Percentiles rank a stretch among this genome's conserved stretches.
Evolutionary conservation across 2,797 vertebrate genomes (phyloP).

Genomic region (Mus spretus): DNA sequence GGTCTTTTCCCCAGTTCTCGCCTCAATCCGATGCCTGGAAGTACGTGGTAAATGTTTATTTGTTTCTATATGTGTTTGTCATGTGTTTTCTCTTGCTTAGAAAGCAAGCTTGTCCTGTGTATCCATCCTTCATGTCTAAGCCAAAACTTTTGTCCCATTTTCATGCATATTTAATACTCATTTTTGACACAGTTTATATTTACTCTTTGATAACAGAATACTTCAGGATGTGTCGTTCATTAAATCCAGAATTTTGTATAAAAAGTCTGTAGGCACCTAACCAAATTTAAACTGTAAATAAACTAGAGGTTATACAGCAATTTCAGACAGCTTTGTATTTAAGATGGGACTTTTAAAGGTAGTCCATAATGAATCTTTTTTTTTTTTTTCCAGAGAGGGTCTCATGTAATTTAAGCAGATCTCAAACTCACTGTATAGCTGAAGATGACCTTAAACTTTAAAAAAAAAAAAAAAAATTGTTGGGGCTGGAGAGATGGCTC

Average conservation of each 20-base stretch:
- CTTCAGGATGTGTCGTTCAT: conserved; percentile 10
- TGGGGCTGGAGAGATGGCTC: no score
- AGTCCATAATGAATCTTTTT: conserved; percentile 14
- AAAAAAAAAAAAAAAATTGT: no score
- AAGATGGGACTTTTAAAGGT: conserved; percentile 67
- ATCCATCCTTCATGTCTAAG: not conserved
- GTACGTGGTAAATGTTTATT: conserved; percentile 11
- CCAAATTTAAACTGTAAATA: conserved; percentile 71
- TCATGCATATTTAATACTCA: not conserved
- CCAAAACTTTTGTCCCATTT: conserved; percentile 55
- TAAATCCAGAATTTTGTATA: conserved; percentile 58
- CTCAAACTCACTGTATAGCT: not conserved
- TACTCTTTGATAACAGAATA: conserved; percentile 43
- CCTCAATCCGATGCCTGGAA: not conserved
- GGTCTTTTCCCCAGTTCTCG: not conserved
- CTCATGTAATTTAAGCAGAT: not conserved
- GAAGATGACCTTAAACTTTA: not conserved
- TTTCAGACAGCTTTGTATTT: conserved; percentile 60
- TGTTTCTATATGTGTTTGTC: not conserved
- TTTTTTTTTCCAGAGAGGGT: not conserved
- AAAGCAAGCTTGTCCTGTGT: conserved; percentile 9
- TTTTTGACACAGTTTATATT: conserved; percentile 56
- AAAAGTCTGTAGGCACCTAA: conserved; percentile 58
- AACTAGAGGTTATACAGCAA: conserved; percentile 49
- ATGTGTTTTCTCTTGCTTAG: not conserved